These are phyloP conservation scores for Hippocampus comes DNA, from an alignment of 2,113 vertebrate genomes.

Conservation along the genomic window DNA sequence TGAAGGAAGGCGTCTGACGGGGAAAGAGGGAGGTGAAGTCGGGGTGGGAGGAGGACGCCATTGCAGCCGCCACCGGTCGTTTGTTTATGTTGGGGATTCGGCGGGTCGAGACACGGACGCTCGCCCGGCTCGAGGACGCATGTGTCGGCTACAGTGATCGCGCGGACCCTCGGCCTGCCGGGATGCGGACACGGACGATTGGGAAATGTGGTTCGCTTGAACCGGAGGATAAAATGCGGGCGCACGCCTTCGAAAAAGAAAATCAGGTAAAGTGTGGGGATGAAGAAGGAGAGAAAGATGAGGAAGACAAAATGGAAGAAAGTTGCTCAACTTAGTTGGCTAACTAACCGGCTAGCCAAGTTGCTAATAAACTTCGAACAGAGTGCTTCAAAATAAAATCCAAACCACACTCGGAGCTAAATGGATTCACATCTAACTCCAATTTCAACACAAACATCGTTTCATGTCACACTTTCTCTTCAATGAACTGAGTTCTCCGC, in stretches of 20 bases:
- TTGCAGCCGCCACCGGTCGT: constrained; percentile 58
- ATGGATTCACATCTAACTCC: background rate
- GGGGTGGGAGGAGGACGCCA: constrained; percentile 61
- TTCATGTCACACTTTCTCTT: background rate
- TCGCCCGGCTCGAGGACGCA: constrained; percentile 16
- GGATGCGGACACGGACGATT: background rate
- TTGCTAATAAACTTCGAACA: constrained; percentile 16
- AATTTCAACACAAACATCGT: background rate
- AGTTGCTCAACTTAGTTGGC: constrained; percentile 51
- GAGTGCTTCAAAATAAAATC: background rate
- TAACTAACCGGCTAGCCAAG: constrained; percentile 35
- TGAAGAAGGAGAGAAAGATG: constrained; percentile 25
- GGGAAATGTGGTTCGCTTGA: constrained; percentile 28
- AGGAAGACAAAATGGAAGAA: constrained; percentile 46
- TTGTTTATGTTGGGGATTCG: background rate
- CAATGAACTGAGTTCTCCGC: background rate
- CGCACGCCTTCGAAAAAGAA: constrained; percentile 15
- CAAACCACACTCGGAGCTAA: background rate
- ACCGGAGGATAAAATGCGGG: constrained; percentile 23
- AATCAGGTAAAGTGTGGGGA: constrained; percentile 42
- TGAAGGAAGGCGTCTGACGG: constrained; percentile 24
- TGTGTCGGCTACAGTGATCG: background rate
- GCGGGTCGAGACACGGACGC: constrained; percentile 26
- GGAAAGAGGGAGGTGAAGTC: constrained; percentile 28
- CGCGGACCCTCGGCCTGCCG: background rate